Conservation (phyloP, 2,888 invertebrate species). For the Cryptocephalus primarius region DNA sequence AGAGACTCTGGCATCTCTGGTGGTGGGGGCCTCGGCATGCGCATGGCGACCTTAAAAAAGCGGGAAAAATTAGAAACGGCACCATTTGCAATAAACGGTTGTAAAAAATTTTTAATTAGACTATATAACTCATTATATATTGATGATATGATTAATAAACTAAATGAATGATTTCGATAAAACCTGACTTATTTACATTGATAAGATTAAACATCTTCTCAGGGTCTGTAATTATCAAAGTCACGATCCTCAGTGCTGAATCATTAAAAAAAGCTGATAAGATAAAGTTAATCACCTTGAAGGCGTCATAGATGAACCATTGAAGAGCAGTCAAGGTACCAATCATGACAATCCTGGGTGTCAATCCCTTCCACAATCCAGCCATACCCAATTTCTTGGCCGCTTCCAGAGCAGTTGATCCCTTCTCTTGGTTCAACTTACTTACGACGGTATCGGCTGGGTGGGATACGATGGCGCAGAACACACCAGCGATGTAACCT, state of each 20-base stretch:
- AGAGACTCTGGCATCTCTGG: slow-evolving; percentile 92
- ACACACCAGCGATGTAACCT: slow-evolving; percentile 92
- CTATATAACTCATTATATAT: no score
- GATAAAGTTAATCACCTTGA: slow-evolving; percentile 34
- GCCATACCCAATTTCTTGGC: slow-evolving; percentile 64
- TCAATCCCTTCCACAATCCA: slow-evolving; percentile 82
- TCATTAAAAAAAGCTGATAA: no score
- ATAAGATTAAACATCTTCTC: no score
- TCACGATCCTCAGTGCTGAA: no score
- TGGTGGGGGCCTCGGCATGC: slow-evolving; percentile 91
- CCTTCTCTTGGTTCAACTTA: slow-evolving; percentile 90
- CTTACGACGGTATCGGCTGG: slow-evolving; percentile 98
- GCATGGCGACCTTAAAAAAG: slow-evolving; percentile 47
- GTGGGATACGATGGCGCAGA: slow-evolving; percentile 97
- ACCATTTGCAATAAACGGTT: no score
- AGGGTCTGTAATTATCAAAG: no score
- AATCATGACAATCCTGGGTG: slow-evolving; percentile 92
- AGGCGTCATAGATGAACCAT: slow-evolving; percentile 96
- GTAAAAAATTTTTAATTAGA: no score
- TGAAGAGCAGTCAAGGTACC: slow-evolving; percentile 93
- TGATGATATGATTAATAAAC: no score
- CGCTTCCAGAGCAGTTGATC: slow-evolving; percentile 60
- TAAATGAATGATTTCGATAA: no score
- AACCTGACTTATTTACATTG: no score
- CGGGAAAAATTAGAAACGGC: no score